These are phyloP conservation scores for Merodon equestris DNA, from an alignment of 2,888 invertebrate species.

Conservation along the genomic window DNA sequence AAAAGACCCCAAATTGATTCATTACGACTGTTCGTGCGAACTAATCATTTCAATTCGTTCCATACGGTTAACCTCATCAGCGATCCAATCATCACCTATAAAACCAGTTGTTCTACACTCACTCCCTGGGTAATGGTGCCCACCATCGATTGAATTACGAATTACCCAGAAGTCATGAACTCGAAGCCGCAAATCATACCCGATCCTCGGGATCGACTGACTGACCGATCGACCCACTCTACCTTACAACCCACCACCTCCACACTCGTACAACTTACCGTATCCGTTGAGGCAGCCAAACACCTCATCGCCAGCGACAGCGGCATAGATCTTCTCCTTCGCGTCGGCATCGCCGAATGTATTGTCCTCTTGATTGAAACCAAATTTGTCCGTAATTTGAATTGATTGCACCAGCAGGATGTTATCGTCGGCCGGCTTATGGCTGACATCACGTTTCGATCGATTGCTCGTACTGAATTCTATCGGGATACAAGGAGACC, in stretches of 20 bases:
- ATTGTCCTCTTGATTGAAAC: slow-evolving; percentile 85
- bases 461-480: slow-evolving; percentile 65
- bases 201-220: slow-evolving; percentile 19
- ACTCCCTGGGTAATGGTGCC: not conserved
- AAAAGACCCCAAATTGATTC: slow-evolving; percentile 62
- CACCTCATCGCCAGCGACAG: slow-evolving; percentile 80
- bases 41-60: slow-evolving; percentile 58
- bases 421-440: slow-evolving; percentile 84
- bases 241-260: too few species aligned
- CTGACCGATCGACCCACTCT: slow-evolving; percentile 68
- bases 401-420: slow-evolving; percentile 94
- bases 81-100: slow-evolving; percentile 43
- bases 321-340: slow-evolving; percentile 86
- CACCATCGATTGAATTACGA: slow-evolving; percentile 33
- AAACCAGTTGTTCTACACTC: slow-evolving; percentile 41
- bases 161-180: slow-evolving; percentile 68
- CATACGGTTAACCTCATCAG: slow-evolving; percentile 65
- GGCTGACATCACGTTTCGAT: slow-evolving; percentile 76
- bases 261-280: slow-evolving; percentile 76
- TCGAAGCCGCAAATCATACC: slow-evolving; percentile 64
- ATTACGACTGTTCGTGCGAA: slow-evolving; percentile 55
- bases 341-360: slow-evolving; percentile 78
- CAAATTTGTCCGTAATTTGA: slow-evolving; percentile 95
- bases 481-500: slow-evolving; percentile 33
- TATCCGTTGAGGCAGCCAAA: slow-evolving; percentile 79